Percentiles rank a stretch among this genome's conserved stretches.
Conservation (phyloP, 2,888 invertebrate genomes). For the Merodon equestris region DNA sequence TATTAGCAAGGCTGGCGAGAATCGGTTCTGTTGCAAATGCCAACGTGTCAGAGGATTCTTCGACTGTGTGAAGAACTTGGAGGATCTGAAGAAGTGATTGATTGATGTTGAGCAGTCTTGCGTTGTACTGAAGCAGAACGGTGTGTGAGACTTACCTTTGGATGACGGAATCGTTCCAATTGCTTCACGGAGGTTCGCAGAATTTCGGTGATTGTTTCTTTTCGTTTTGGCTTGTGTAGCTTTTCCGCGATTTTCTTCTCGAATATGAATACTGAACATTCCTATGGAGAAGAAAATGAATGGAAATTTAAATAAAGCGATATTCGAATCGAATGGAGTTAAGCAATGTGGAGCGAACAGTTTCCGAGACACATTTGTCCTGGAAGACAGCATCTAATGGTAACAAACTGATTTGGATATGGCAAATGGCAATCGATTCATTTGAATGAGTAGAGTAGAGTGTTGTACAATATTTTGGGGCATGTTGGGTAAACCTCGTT, state of each 20-base stretch:
- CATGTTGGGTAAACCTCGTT: too few relatives aligned
- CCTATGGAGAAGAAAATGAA: constrained; percentile 82
- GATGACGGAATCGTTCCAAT: constrained; percentile 90
- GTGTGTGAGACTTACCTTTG: constrained; percentile 81
- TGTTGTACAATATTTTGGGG: too few relatives aligned
- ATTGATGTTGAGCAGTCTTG: not conserved
- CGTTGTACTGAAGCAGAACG: not conserved
- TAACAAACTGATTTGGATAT: too few relatives aligned
- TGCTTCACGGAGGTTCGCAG: constrained; percentile 88
- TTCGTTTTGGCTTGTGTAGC: constrained; percentile 93
- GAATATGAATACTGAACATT: constrained; percentile 95
- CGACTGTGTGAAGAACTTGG: constrained; percentile 85
- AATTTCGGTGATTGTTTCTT: constrained; percentile 94
- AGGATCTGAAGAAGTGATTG: constrained; percentile 78
- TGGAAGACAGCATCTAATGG: too few relatives aligned
- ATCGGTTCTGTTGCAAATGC: constrained; percentile 97
- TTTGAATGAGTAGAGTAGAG: too few relatives aligned
- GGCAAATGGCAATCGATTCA: too few relatives aligned
- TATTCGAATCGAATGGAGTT: too few relatives aligned
- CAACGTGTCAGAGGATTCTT: constrained; percentile 91
- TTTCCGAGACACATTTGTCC: too few relatives aligned
- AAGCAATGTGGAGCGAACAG: too few relatives aligned
- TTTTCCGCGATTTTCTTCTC: constrained; percentile 96
- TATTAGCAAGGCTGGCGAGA: constrained; percentile 92
- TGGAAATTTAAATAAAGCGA: too few relatives aligned